A percentile compares a stretch with the other conserved stretches of the same genome.
These are phyloP conservation scores for Ischnura elegans DNA, from an alignment of 2,888 invertebrate species.

Conservation along the genomic window DNA sequence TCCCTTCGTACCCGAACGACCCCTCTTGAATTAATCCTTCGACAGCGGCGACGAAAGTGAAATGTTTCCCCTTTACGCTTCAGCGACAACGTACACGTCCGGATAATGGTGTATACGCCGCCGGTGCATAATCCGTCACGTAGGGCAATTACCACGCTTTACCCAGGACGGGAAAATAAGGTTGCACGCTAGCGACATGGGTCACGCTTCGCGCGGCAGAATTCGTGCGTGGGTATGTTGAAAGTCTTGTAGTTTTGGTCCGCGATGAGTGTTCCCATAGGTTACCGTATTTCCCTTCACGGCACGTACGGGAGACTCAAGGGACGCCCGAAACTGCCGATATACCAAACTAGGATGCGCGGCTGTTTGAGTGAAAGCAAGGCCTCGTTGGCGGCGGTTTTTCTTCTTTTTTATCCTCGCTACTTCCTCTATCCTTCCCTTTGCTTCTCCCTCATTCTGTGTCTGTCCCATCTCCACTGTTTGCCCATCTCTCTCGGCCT, in stretches of 20 bases:
- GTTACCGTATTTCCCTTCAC: background rate
- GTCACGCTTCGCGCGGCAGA: background rate
- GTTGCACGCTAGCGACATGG: background rate
- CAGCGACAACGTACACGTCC: slow-evolving; percentile 7
- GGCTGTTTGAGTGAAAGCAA: background rate
- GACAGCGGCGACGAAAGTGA: slow-evolving; percentile 3
- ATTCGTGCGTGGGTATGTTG: background rate
- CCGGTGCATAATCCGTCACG: slow-evolving; percentile 6
- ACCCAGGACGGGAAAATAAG: background rate
- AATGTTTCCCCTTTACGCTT: background rate
- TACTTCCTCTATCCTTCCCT: background rate
- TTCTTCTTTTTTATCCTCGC: no score
- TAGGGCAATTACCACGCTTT: background rate
- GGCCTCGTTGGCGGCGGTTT: background rate
- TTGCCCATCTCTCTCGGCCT: background rate
- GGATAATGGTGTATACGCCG: background rate
- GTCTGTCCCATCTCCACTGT: background rate
- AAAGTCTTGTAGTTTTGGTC: background rate
- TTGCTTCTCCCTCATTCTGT: background rate
- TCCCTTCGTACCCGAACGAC: background rate
- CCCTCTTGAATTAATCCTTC: slow-evolving; percentile 22
- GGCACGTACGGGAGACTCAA: background rate
- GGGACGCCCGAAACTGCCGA: background rate
- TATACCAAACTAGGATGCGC: background rate
- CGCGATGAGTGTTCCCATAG: background rate